These are phyloP conservation scores for Lymantria monacha DNA, from an alignment of 2,888 invertebrate genomes.

Conservation along the genomic window DNA sequence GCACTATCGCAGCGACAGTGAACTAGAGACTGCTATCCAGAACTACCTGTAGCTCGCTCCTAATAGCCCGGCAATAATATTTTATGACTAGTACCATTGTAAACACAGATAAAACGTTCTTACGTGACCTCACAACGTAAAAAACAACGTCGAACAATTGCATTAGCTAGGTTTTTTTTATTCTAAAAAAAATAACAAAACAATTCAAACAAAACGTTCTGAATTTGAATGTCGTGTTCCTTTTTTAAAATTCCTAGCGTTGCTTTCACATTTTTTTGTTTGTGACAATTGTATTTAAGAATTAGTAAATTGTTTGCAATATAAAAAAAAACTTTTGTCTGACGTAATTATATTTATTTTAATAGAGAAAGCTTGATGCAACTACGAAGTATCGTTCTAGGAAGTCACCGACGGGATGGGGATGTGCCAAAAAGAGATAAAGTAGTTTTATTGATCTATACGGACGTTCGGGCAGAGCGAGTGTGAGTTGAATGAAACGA, in stretches of 20 bases:
- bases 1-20: constrained; percentile 57
- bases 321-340: constrained; percentile 27
- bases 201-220: constrained; percentile 34
- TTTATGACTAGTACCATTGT: constrained; percentile 77
- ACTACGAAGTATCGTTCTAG: constrained; percentile 67
- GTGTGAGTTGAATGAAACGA: constrained; percentile 83
- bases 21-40: constrained; percentile 59
- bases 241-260: constrained; percentile 46
- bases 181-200: constrained; percentile 47
- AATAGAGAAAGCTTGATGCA: constrained; percentile 63
- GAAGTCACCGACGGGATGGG: constrained; percentile 77
- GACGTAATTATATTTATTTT: constrained; percentile 29
- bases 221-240: constrained; percentile 37
- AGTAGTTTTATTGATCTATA: constrained; percentile 84
- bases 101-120: constrained; percentile 71
- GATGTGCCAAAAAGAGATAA: constrained; percentile 84
- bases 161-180: constrained; percentile 54
- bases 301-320: constrained; percentile 10
- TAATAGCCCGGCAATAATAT: constrained; percentile 75
- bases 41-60: constrained; percentile 73
- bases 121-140: constrained; percentile 53
- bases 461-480: constrained; percentile 79
- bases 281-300: constrained; percentile 20
- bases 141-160: constrained; percentile 65
- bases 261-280: constrained; percentile 26